Base-by-base conservation (phyloP, 2,113 vertebrate species). In the Phyllostomus discolor region DNA sequence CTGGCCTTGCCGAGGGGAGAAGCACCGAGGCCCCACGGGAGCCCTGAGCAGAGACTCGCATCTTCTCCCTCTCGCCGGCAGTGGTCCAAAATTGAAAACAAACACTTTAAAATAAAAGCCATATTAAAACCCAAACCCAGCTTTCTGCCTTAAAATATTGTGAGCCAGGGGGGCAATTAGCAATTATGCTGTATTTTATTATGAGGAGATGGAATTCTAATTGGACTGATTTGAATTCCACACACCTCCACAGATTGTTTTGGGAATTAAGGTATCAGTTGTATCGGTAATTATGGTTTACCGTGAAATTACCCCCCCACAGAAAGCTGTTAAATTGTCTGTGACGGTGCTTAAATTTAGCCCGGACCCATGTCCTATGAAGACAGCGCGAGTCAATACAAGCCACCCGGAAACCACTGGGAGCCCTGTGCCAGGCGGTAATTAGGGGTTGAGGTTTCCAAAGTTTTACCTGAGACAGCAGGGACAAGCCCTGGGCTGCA, bases 281-380 rank as follows among this genome's bases (percentile, higher is more conserved):
- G 98, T 98, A 93, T 97, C 73, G 6, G 98, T 98, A 98, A 98
- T 99, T 99, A 98, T 98, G 98, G 98, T 98, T 98, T 97, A 98
- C 98, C 98, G 96, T 98, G 79, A 98, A 98, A 99, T 99, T 99
- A 97, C 97, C 82, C 87, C 80, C 94, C 22, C 17, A 81, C 86
- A 90, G 92, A 97, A 98, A 96, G 92, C 97, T 97, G 97, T 97
- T 93, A 98, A 98, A 98, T 98, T 98, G 98, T 96, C 98, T 94
- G 79, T 67, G 98, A 98, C 98, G 88, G 95, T 73, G 93, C 97
- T 98, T 98, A 98, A 98, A 98, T 98, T 99, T 99, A 98, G 98
- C 98, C 92, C 97, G 96, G 93, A 91, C 66, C 67, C 84, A 93
- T 90, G 97, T 97, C 97, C 96, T 92, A 62, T 78, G 96, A 97